Percentiles rank a stretch among this genome's conserved stretches.
Conservation (phyloP, 2,888 invertebrate species). For the Ophion obscuratus region DNA sequence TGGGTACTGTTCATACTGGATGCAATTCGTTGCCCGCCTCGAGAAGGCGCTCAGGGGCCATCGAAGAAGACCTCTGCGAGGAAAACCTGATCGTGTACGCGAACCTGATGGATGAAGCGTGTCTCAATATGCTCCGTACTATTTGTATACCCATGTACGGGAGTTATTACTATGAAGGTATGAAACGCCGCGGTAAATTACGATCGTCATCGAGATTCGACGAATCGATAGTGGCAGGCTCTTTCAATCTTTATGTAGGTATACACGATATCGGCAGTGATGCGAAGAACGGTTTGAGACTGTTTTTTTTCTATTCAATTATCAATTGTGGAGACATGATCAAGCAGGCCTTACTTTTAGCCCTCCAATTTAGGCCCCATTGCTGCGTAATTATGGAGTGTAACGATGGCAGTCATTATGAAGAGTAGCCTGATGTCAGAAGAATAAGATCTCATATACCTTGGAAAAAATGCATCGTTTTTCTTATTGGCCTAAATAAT, state of each 20-base stretch:
- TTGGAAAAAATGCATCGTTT: no score
- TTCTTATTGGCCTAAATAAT: no score
- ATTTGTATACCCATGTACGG: conserved; percentile 3
- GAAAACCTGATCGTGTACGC: conserved; percentile 46
- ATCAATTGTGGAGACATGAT: not conserved
- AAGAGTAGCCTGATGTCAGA: no score
- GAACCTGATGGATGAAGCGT: conserved; percentile 55
- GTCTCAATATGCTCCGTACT: conserved; percentile 22
- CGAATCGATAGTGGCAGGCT: conserved; percentile 40
- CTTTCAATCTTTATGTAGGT: not conserved
- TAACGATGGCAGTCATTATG: no score
- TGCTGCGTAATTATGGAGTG: not conserved
- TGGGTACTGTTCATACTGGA: not conserved
- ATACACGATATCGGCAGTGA: not conserved
- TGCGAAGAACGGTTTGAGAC: not conserved
- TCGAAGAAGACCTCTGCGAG: conserved; percentile 22
- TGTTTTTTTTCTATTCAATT: not conserved
- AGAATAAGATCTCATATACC: no score
- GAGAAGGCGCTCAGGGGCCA: conserved; percentile 27
- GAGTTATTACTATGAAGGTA: conserved; percentile 14
- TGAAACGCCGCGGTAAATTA: conserved; percentile 16
- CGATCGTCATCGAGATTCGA: conserved; percentile 64
- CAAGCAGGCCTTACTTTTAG: not conserved
- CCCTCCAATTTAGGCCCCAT: not conserved
- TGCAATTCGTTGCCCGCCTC: conserved; percentile 35